A percentile compares a stretch with the other conserved stretches of the same genome.
phyloP scores from a whole-genome alignment of 2,113 vertebrate species.

The Sula dactylatra region DNA sequence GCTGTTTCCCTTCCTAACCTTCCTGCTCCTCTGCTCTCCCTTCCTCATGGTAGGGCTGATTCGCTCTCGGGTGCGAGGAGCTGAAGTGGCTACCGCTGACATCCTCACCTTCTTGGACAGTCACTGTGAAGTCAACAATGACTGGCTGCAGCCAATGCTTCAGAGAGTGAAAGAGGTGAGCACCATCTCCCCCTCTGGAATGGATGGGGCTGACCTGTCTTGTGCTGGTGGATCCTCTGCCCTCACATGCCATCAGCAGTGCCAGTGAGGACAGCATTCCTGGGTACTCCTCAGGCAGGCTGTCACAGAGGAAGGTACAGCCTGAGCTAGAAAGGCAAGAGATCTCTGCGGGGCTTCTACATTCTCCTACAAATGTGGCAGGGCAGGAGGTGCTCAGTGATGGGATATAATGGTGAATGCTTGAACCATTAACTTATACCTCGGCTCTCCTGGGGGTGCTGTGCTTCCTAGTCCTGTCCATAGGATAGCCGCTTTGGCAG shows the following conservation, averaged over 20 bases:
- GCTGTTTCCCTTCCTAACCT: background rate
- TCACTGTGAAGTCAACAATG: constrained; percentile 94
- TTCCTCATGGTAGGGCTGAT: constrained; percentile 82
- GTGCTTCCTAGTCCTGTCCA: background rate
- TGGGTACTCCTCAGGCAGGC: background rate
- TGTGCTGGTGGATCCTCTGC: background rate
- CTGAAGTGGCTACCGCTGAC: constrained; percentile 83
- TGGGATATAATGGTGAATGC: background rate
- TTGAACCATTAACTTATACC: background rate
- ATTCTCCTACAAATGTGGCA: background rate
- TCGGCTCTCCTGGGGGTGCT: background rate
- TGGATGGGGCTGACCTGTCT: background rate
- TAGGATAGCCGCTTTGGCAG: background rate
- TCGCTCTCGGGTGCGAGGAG: constrained; percentile 92
- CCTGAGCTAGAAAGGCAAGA: background rate
- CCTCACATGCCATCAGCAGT: background rate
- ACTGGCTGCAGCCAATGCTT: constrained; percentile 97
- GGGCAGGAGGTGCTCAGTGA: background rate
- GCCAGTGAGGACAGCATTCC: background rate
- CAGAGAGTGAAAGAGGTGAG: constrained; percentile 95
- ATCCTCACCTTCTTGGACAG: constrained; percentile 96
- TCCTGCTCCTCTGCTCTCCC: background rate
- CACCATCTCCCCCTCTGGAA: background rate
- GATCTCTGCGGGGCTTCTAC: background rate
- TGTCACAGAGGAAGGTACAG: background rate